Conservation (phyloP, 1,140 invertebrate species). For the Augochlora pura region DNA sequence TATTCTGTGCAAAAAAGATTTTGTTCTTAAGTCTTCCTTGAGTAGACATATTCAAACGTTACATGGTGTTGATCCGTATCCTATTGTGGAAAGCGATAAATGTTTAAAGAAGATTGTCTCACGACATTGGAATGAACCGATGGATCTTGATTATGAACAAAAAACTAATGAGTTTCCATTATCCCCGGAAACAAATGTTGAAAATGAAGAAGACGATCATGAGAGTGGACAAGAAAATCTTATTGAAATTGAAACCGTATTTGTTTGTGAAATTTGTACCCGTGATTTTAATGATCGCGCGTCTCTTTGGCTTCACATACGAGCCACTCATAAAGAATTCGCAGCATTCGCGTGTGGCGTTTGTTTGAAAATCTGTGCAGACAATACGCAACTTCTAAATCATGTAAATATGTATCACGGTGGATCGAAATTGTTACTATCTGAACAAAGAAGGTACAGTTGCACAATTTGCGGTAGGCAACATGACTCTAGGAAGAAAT, state of each 20-base stretch:
- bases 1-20: slow-evolving; percentile 78
- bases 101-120: slow-evolving; percentile 67
- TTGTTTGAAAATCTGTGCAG: slow-evolving; percentile 81
- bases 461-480: slow-evolving; percentile 83
- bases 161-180: slow-evolving; percentile 40
- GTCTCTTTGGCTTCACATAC: slow-evolving; percentile 82
- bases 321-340: slow-evolving; percentile 81
- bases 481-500: slow-evolving; percentile 82
- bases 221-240: slow-evolving; percentile 69
- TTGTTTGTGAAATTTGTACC: slow-evolving; percentile 80
- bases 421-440: slow-evolving; percentile 73
- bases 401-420: slow-evolving; percentile 81
- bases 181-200: slow-evolving; percentile 57
- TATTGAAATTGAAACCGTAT: slow-evolving; percentile 77
- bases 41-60: slow-evolving; percentile 77
- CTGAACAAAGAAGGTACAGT: slow-evolving; percentile 76
- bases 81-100: slow-evolving; percentile 73
- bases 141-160: slow-evolving; percentile 47
- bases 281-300: slow-evolving; percentile 81
- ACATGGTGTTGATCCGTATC: slow-evolving; percentile 72
- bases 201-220: slow-evolving; percentile 67
- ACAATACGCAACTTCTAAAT: slow-evolving; percentile 78
- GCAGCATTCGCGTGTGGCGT: slow-evolving; percentile 82
- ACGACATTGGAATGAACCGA: slow-evolving; percentile 59
- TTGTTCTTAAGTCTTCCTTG: slow-evolving; percentile 75